Percentiles rank a stretch among this genome's conserved stretches.
Conservation (phyloP, 2,113 vertebrate species). For the Ctenodactylus gundi region DNA sequence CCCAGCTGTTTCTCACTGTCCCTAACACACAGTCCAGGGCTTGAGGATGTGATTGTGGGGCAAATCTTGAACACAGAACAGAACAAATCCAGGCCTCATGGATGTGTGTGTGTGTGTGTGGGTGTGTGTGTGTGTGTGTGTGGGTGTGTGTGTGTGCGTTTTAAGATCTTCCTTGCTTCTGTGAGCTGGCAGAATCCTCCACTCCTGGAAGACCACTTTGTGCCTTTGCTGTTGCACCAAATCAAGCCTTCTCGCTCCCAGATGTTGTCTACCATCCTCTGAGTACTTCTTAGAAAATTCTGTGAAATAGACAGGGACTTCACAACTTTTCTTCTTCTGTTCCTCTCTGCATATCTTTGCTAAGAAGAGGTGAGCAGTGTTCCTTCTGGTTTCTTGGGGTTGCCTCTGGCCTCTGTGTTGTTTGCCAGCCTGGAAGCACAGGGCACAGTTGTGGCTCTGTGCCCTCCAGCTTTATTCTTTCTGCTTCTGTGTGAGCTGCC, state of each 20-base stretch:
- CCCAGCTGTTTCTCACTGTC: conserved; percentile 87
- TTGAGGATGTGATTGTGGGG: conserved; percentile 88
- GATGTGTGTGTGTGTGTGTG: no score
- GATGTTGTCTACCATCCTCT: conserved; percentile 82
- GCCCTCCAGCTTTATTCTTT: neutral
- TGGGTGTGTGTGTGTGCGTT: no score
- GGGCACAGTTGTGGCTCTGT: neutral
- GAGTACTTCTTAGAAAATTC: neutral
- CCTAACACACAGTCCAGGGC: conserved; percentile 86
- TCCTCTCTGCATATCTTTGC: neutral
- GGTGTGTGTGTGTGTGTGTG: no score
- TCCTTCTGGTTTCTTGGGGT: neutral
- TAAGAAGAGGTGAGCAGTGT: neutral
- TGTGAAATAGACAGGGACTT: neutral
- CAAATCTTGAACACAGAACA: conserved; percentile 90
- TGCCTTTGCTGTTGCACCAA: conserved; percentile 88
- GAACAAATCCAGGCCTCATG: conserved; percentile 89
- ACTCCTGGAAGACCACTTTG: conserved; percentile 89
- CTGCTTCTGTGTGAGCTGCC: neutral
- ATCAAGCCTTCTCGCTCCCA: conserved; percentile 88
- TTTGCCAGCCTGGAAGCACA: neutral
- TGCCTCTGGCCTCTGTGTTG: neutral
- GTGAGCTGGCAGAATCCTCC: conserved; percentile 88
- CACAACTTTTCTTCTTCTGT: neutral
- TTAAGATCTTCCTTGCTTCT: conserved; percentile 87